Evolutionary conservation across 2,797 vertebrate genomes (phyloP), one percentile per base, ranked within the genome.

Genomic region (Trachurus trachurus): DNA sequence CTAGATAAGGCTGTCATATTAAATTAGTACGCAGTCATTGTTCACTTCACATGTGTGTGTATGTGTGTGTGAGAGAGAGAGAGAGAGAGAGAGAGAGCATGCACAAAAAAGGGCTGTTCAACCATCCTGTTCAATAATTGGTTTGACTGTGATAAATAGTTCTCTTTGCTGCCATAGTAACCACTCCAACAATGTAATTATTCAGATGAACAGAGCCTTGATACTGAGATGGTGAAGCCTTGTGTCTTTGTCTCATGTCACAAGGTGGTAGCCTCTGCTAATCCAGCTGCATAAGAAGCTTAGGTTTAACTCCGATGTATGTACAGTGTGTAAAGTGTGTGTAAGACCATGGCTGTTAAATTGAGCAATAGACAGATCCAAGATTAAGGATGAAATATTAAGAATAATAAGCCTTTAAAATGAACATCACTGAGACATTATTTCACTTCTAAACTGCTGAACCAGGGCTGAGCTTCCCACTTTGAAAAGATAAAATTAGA

Each of bases 131-230:
- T 66, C 40, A 63, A n/a, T 84, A 66, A 80, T 54, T 85, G 50
- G 39, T 77, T 68, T 76, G 64, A 80, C 70, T 21, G 71, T 78
- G 82, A 87, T 78, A 53, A 80, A 84, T 76, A 57, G 21, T 22
- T 61, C 37, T 64, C 22, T 59, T 19, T 34, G 60, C 44, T 49
- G 17, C 64, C 57, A 65, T 60, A 68, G 64, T 37, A 86, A 73
- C 67, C 67, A 62, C 22, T 5, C 57, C 44, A 66, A 31, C 69
- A 77, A 44, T 40, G 61, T 62, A 76, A 68, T 80, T 58, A 39
- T 42, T 72, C 39, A 71, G 37, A 81, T 77, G 52, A 84, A 49
- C 9, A 11, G 54, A 65, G 47, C 26, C 26, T 74, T 50, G 54
- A 54, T 22, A 42, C 15, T 44, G 53, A 68, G 61, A 66, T 68